Base-by-base conservation (phyloP, 2,888 invertebrate genomes). In the Lamellibrachia satsuma region DNA sequence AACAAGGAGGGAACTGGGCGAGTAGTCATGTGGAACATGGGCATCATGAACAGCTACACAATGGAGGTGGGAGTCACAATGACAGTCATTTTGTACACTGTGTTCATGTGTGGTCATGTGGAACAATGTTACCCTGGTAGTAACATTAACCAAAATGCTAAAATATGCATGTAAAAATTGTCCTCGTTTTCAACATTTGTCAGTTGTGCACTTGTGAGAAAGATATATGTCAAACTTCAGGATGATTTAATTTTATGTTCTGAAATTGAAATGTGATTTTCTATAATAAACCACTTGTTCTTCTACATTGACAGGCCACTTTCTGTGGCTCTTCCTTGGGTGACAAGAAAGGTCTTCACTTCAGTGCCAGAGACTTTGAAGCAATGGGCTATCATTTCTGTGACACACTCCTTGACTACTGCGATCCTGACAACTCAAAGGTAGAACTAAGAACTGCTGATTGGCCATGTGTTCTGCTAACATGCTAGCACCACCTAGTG, bases 11-110 rank as follows among this genome's bases (percentile, higher is more conserved):
- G 99, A 3, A 99, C 99, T 0, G 99, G 99, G 7, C 97, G 99
- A 93, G 98, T 99, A 9, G 99, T 99, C 0, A 98, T 99, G 95
- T 99, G 99, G 99, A 98, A 98, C 97, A 97, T 99, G 97, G 99
- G 99, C 52, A 98, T 99, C 91, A 98, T 98, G 93, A 98, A 99
- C 95, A 99, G 99, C 96, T 99, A 98, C 96, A 99, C 99, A 4
- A 97, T 99, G 97, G 99, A 99, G 95, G 96, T 96, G 39, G 39
- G 39, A 39, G 39, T 39, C 0, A 39, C 39, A 0, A 39, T 39
- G 1, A 39, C 0, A 0, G 39, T 39, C 0, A 39, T 39, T 39
- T 39, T 0, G 0, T 39, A 39, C 39, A 39, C 39, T 39, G 0
- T 39, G 39, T 39, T 39, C 0, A 39, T 39, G 39, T 39, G 39